These are phyloP conservation scores for Phoebastria nigripes DNA, from an alignment of 2,797 vertebrate species.

Conservation along the genomic window DNA sequence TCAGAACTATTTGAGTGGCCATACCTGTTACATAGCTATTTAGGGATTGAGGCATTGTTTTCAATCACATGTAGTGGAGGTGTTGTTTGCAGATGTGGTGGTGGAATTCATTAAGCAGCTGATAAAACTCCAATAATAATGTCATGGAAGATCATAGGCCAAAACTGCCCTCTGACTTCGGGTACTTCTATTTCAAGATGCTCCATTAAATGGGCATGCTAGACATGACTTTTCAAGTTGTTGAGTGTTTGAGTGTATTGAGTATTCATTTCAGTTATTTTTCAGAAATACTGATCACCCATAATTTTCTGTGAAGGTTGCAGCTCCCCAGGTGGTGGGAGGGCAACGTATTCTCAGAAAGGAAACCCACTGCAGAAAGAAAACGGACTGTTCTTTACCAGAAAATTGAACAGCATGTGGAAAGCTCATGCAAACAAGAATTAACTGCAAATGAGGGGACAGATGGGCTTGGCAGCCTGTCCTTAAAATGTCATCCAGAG, in stretches of 20 bases:
- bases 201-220: neutral
- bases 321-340: neutral
- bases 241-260: neutral
- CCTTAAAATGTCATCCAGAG: constrained; percentile 16
- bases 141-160: neutral
- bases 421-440: constrained; percentile 39
- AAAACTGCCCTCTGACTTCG: neutral
- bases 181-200: neutral
- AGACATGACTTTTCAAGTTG: neutral
- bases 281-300: neutral
- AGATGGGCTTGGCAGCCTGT: constrained; percentile 50
- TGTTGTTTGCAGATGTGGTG: neutral
- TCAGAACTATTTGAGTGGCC: neutral
- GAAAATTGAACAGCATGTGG: constrained; percentile 44
- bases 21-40: neutral
- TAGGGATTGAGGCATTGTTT: neutral
- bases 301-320: neutral
- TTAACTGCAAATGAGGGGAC: constrained; percentile 35
- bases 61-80: neutral
- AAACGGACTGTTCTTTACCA: constrained; percentile 43
- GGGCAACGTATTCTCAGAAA: neutral
- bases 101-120: neutral
- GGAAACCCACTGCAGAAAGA: neutral
- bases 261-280: neutral
- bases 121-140: neutral